Evolutionary conservation across 2,888 invertebrate genomes (phyloP), one percentile per base, ranked within the genome.

Genomic region (Hirtodrosophila alboralis): DNA sequence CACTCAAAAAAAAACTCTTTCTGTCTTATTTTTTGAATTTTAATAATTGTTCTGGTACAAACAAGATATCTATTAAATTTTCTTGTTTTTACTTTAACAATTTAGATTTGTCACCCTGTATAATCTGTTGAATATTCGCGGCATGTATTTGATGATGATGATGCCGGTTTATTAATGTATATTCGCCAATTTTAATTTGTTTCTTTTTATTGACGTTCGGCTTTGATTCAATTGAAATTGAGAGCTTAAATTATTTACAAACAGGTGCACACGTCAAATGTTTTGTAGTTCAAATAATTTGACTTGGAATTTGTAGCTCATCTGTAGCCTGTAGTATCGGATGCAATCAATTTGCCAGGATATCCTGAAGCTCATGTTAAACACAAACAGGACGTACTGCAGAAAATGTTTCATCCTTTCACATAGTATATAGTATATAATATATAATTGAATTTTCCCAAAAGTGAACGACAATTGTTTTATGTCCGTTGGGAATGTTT

Each of bases 391-490:
- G 66, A 70, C 54, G 31, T 61, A 31, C 58, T 48, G 63, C 31
- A 44, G 49, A 49, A 54, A 48, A 54, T n/a, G n/a, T 38, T 47
- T 28, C 14, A 40, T 44, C 47, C 49, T 51, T 41, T 47, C 18
- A 44, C 28, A 5, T 18, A 18, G n/a, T n/a, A n/a, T n/a, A n/a
- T n/a, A n/a, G n/a, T 18, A 18, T 2, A 18, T 18, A 18, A 18
- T 4, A 52, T 13, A 23, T 65, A 76, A 79, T 76, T 69, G 37
- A 70, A 70, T 76, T 73, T 60, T 36, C 12, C 34, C 23, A 37
- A 56, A 67, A 40, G 43, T 72, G 56, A 69, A 72, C 44, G 61
- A 43, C 74, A 70, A 77, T 79, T 73, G 76, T 79, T 79, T 79
- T 72, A 69, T 53, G 52, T 28, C 16, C 38, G 34, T 44, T 44